Evolutionary conservation across 2,113 vertebrate genomes (phyloP), one percentile per base, ranked within the genome.

Genomic region (Uria lomvia): DNA sequence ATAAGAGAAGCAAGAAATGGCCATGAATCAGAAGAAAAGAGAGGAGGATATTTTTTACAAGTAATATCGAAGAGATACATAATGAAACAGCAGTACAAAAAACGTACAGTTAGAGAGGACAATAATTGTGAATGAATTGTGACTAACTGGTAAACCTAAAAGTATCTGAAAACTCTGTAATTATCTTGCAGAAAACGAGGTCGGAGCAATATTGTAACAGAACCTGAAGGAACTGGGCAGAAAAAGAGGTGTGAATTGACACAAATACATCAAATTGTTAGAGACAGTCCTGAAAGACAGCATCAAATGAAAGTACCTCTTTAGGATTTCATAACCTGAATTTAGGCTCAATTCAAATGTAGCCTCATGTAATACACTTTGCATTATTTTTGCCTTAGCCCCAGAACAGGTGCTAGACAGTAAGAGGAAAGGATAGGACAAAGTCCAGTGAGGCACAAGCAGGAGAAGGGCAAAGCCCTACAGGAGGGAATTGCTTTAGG

Each of bases 41-140:
- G 16, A 53, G 9, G 12, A 30, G 7, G 5, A 12, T 11, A 60
- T 36, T 68, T 47, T 66, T 76, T 27, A 50, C 21, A 59, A 52
- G 6, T 9, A 40, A 12, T 0, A 49, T 11, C n/a, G 27, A 68
- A 78, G 20, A 55, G 15, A 66, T 15, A 53, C 7, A 65, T 27
- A 77, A 89, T 0, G 3, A 67, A 74, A 38, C 2, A 59, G 17
- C 12, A 67, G 11, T 36, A 36, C 0, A 2, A 12, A 34, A 50
- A 43, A 19, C 11, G 2, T 11, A n/a, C 12, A 55, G 4, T 21
- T 71, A 58, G 19, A 76, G 9, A 84, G 4, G 2, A 26, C 7
- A 70, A 11, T 6, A 77, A 52, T 21, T 23, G 36, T n/a, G 2
- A 83, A 90, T 15, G 74, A 62, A 56, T 45, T 50, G 24, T 32